These are phyloP conservation scores for Thripadectes ignobilis DNA, from an alignment of 2,797 vertebrate species.

Conservation along the genomic window DNA sequence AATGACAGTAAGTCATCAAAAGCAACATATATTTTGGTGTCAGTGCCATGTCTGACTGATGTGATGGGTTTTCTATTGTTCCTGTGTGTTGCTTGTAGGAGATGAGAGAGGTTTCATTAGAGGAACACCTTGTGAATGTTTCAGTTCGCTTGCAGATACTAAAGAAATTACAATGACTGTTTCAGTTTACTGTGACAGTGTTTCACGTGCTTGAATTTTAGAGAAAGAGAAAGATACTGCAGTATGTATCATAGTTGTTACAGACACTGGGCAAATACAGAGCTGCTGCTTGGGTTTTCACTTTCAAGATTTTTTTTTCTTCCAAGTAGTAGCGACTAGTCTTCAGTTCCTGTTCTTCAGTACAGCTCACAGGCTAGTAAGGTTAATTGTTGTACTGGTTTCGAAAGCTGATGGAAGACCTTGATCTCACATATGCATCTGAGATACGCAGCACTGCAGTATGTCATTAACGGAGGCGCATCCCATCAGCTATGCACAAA, in stretches of 20 bases:
- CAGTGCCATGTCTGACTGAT: background rate
- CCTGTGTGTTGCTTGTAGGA: background rate
- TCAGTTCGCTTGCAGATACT: background rate
- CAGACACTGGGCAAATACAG: background rate
- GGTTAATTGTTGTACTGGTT: constrained; percentile 20
- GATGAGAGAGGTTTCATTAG: background rate
- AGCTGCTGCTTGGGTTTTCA: background rate
- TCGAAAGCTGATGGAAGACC: background rate
- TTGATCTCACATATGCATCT: background rate
- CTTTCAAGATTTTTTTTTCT: background rate
- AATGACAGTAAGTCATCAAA: background rate
- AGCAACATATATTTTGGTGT: background rate
- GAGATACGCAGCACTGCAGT: background rate
- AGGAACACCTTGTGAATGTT: background rate
- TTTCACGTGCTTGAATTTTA: constrained; percentile 1
- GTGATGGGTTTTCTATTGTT: background rate
- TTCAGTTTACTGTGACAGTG: background rate
- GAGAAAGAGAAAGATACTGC: background rate
- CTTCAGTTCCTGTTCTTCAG: constrained; percentile 3
- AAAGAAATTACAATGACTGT: background rate
- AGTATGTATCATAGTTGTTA: background rate
- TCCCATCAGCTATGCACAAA: background rate
- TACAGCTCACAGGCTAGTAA: background rate
- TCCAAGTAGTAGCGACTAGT: background rate
- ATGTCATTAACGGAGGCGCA: background rate